These are phyloP conservation scores for Protomyctophum bolini DNA, from an alignment of 2,113 vertebrate species.

Conservation along the genomic window DNA sequence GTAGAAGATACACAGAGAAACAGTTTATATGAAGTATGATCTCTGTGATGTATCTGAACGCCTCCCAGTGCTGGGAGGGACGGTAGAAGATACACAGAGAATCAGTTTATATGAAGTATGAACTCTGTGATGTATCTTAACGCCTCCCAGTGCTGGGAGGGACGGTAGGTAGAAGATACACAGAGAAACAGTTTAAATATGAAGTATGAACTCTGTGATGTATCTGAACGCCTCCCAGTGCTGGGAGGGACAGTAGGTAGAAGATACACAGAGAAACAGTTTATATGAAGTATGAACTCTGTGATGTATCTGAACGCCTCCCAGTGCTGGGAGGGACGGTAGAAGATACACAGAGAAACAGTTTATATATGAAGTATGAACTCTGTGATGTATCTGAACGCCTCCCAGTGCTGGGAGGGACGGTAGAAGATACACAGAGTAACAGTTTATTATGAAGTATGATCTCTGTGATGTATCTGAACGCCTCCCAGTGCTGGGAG, in stretches of 20 bases:
- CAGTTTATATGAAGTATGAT: too few species aligned
- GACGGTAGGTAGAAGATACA: background rate
- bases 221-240: constrained; percentile 96
- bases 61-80: constrained; percentile 90
- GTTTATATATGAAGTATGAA: too few species aligned
- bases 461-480: constrained; percentile 94
- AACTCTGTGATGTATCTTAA: constrained; percentile 94
- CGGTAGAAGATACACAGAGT: background rate
- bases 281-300: too few species aligned
- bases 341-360: background rate
- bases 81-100: background rate
- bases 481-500: constrained; percentile 94
- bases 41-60: constrained; percentile 93
- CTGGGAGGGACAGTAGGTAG: constrained; percentile 68
- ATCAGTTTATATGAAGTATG: too few species aligned
- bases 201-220: constrained; percentile 94
- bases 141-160: constrained; percentile 92
- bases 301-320: constrained; percentile 93
- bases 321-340: constrained; percentile 85
- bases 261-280: background rate
- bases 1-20: background rate
- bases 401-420: constrained; percentile 90
- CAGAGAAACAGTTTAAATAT: background rate
- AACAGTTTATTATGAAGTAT: too few species aligned
- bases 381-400: constrained; percentile 93